Evolutionary conservation across 2,888 invertebrate species (phyloP).

Genomic region (Pinctada fucata): DNA sequence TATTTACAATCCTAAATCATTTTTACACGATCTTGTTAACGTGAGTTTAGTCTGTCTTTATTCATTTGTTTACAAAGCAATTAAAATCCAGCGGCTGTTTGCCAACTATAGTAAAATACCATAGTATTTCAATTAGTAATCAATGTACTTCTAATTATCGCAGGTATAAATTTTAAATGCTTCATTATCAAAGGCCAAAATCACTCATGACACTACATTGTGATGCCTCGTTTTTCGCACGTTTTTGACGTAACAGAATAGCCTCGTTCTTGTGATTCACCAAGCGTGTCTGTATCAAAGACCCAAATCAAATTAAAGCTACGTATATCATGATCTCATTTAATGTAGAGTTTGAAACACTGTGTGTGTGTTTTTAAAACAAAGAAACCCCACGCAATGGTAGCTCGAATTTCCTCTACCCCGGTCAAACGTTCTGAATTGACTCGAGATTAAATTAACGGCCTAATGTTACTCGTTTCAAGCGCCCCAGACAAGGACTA

Average conservation of each 20-base stretch:
- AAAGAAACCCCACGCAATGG: neutral
- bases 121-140: neutral
- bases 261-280: neutral
- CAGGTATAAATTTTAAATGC: neutral
- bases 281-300: constrained; percentile 6
- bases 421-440: too few relatives aligned
- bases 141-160: neutral
- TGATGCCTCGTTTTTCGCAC: neutral
- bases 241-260: neutral
- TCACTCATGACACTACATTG: neutral
- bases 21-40: too few relatives aligned
- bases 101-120: neutral
- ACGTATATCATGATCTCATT: neutral
- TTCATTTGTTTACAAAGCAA: too few relatives aligned
- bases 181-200: neutral
- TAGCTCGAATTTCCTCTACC: neutral
- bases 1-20: too few relatives aligned
- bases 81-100: neutral
- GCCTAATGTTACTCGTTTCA: neutral
- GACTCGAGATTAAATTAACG: neutral
- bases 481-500: neutral
- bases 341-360: neutral
- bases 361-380: constrained; percentile 4
- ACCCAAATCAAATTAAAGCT: neutral
- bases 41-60: too few relatives aligned